These are phyloP conservation scores for Nomada goodeniana DNA, from an alignment of 2,888 invertebrate genomes.

Conservation along the genomic window DNA sequence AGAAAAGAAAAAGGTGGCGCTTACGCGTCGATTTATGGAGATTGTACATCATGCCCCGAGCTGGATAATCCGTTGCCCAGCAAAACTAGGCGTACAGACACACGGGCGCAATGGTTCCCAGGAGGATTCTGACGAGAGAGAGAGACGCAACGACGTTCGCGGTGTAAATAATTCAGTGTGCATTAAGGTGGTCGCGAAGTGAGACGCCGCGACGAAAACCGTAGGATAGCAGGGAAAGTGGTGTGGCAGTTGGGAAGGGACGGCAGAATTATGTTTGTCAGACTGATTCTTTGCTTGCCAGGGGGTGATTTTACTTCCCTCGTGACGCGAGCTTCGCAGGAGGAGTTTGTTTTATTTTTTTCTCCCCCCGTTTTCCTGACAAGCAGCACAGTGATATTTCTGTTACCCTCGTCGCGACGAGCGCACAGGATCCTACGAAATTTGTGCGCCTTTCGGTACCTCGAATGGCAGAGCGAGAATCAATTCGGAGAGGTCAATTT, in stretches of 20 bases:
- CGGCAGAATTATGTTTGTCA: slow-evolving; percentile 3
- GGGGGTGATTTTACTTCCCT: too few species aligned
- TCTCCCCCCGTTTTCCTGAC: too few species aligned
- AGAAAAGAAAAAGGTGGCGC: slow-evolving; percentile 45
- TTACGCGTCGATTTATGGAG: slow-evolving; percentile 68
- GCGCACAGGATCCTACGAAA: too few species aligned
- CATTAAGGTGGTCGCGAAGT: slow-evolving; percentile 37
- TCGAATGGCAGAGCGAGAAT: too few species aligned
- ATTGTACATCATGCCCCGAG: slow-evolving; percentile 67
- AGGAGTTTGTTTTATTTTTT: too few species aligned
- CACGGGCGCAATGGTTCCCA: slow-evolving; percentile 64
- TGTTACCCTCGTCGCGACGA: too few species aligned
- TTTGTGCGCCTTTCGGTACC: too few species aligned
- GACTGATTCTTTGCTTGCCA: not conserved
- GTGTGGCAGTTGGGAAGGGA: not conserved
- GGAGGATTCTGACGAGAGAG: slow-evolving; percentile 59
- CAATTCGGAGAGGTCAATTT: too few species aligned
- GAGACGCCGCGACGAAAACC: not conserved
- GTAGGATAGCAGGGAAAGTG: not conserved
- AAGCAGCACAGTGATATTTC: too few species aligned
- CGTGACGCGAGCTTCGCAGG: too few species aligned
- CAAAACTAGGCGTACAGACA: slow-evolving; percentile 43
- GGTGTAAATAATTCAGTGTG: slow-evolving; percentile 57
- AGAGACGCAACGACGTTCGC: slow-evolving; percentile 37
- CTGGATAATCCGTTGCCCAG: slow-evolving; percentile 64